These are phyloP conservation scores for Fregata magnificens DNA, from an alignment of 2,113 vertebrate species.

Conservation along the genomic window DNA sequence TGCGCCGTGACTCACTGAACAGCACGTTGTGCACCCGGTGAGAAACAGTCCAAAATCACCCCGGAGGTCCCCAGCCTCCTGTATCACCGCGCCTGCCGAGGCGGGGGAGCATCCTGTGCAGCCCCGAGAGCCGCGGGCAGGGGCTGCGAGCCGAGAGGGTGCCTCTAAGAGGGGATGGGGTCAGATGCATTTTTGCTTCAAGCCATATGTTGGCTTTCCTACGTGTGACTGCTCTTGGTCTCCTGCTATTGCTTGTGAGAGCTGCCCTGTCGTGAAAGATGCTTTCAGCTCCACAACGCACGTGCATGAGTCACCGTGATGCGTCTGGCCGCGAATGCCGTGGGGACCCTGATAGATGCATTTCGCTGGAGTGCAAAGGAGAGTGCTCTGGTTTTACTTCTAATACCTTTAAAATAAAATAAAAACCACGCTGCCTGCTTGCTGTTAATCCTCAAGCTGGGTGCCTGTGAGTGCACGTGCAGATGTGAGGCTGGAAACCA, in stretches of 20 bases:
- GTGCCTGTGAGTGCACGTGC: fast-evolving
- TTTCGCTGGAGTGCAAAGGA: not conserved
- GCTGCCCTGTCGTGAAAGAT: not conserved
- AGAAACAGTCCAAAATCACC: not conserved
- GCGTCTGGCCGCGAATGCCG: fast-evolving
- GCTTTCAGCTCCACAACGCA: not conserved
- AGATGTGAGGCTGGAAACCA: not conserved
- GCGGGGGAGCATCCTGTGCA: not conserved
- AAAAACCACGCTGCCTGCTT: not conserved
- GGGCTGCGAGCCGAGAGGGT: not conserved
- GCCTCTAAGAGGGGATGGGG: not conserved
- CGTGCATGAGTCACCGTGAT: fast-evolving
- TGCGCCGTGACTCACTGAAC: not conserved
- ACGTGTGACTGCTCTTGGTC: fast-evolving
- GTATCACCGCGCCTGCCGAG: fast-evolving
- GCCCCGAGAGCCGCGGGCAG: not conserved
- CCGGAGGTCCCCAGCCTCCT: not conserved
- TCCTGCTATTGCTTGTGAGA: fast-evolving
- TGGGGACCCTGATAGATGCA: not conserved
- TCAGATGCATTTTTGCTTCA: not conserved
- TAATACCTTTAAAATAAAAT: not conserved
- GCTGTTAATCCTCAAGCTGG: not conserved
- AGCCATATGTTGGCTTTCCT: not conserved
- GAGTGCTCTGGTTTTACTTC: not conserved
- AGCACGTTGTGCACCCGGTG: fast-evolving